These are phyloP conservation scores for Rhabdomys dilectus DNA, from an alignment of 2,113 vertebrate genomes.

Conservation along the genomic window DNA sequence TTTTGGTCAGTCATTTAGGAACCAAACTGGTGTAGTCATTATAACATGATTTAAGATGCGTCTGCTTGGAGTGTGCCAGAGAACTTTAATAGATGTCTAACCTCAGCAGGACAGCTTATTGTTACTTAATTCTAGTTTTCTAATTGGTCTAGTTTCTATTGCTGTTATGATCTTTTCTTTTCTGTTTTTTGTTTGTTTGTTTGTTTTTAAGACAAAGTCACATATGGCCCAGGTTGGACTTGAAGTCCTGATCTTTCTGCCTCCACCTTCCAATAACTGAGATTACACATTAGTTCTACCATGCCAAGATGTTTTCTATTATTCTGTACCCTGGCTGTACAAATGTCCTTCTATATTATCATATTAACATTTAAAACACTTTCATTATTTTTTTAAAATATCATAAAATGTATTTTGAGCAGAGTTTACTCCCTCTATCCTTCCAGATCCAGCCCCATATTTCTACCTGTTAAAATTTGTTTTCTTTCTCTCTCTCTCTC, in stretches of 20 bases:
- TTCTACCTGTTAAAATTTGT: background rate
- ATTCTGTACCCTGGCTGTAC: background rate
- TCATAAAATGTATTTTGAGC: background rate
- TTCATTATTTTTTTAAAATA: background rate
- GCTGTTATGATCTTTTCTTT: background rate
- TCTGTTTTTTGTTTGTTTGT: background rate
- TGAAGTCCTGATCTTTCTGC: background rate
- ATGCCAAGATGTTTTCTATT: background rate
- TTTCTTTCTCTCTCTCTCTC: background rate
- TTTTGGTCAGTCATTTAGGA: background rate
- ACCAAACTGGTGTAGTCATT: background rate
- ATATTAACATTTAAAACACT: background rate
- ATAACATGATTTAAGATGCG: conserved; percentile 4
- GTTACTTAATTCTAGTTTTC: background rate
- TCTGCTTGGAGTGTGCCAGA: background rate
- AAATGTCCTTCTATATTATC: background rate
- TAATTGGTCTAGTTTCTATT: background rate
- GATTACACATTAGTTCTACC: background rate
- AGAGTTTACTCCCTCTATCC: background rate
- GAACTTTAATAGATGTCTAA: background rate
- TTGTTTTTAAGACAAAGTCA: background rate
- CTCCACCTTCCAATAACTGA: background rate
- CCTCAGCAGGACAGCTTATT: background rate
- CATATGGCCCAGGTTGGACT: background rate
- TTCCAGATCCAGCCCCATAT: background rate